Evolutionary conservation across 2,888 invertebrate species (phyloP), one percentile per base, ranked within the genome.

Genomic region (Meiosimyza decipiens): DNA sequence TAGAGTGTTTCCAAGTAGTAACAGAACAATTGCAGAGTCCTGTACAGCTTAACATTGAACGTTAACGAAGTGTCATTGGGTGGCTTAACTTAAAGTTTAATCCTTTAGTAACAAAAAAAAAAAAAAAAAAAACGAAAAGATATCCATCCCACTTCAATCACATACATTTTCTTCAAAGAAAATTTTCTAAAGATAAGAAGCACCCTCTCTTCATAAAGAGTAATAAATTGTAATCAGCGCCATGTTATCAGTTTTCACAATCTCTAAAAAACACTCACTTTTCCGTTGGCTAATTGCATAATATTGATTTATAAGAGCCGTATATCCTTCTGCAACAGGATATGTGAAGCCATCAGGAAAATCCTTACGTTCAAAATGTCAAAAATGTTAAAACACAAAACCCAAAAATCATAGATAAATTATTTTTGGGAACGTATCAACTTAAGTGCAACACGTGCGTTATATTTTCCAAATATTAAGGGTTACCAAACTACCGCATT

Each of bases 221-320:
- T 6, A 40, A 28, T 18, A 18, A 57, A 13, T 18, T 57, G 18
- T 57, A 11, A 57, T 57, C 57, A 22, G 22, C 12, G 28, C 11
- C 28, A 6, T 15, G 28, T 12, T 28, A 57, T 57, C 57, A 57
- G 5, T 57, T 57, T 57, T 57, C 12, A 16, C 57, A 57, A 57
- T 57, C 57, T 18, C 13, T 57, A 28, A 57, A 57, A 57, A 57
- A 57, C 57, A 57, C 57, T 57, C 57, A 28, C 22, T 28, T 18
- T 40, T 40, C 40, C 40, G 40, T 40, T 40, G 9, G 40, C 40
- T 40, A 40, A 40, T 40, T 40, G 40, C 40, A 40, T 40, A 28
- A 57, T 57, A 57, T 57, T 57, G 57, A 57, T 57, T 22, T 57
- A 57, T 57, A 28, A 13, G 28, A 22, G 28, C 4, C 22, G 28